These are phyloP conservation scores for Epinotia demarniana DNA, from an alignment of 2,888 invertebrate genomes.

Conservation along the genomic window DNA sequence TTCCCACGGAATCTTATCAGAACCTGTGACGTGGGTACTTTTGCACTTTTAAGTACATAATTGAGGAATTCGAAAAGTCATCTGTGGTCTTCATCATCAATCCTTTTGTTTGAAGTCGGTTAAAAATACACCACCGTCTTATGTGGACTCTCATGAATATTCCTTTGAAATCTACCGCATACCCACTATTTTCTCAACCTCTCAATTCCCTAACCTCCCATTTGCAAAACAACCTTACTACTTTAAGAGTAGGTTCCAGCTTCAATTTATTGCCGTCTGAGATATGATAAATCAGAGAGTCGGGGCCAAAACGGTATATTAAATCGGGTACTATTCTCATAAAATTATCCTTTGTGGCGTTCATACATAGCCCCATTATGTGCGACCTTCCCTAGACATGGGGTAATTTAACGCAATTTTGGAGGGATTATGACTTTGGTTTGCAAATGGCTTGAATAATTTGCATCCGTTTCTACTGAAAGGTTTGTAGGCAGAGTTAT, in stretches of 20 bases:
- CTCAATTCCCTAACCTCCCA: no score
- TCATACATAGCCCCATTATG: conserved; percentile 35
- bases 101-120: no score
- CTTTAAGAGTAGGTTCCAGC: background rate
- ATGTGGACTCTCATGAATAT: conserved; percentile 40
- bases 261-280: background rate
- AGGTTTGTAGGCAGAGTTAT: conserved; percentile 3
- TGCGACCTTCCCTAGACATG: conserved; percentile 39
- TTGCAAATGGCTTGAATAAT: conserved; percentile 48
- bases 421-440: conserved; percentile 49
- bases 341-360: conserved; percentile 34
- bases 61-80: no score
- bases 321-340: conserved; percentile 31
- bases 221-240: background rate
- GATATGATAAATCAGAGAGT: background rate
- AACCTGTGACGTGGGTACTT: no score
- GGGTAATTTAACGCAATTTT: conserved; percentile 48
- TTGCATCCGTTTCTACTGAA: conserved; percentile 39
- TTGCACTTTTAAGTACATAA: no score
- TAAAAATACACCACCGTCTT: conserved; percentile 17
- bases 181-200: background rate
- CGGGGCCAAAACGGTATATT: conserved; percentile 13
- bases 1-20: no score
- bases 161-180: conserved; percentile 15
- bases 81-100: no score